A percentile compares a stretch with the other conserved stretches of the same genome.
These are phyloP conservation scores for Orchestes rusci DNA, from an alignment of 2,888 invertebrate species.

Conservation along the genomic window DNA sequence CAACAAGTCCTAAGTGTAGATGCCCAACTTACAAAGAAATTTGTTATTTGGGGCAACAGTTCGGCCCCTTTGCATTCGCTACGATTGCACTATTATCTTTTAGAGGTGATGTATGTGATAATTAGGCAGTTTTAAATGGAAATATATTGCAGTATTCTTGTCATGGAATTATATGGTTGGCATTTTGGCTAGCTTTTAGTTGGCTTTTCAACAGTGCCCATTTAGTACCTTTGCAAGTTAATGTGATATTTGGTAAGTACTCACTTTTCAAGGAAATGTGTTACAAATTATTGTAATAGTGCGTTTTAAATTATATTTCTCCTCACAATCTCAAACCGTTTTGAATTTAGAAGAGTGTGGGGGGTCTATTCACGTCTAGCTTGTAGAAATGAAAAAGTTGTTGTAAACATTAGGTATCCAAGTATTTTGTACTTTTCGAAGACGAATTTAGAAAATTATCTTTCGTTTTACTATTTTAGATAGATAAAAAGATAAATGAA, in stretches of 20 bases:
- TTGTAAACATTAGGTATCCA: too few species aligned
- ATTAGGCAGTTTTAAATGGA: not conserved
- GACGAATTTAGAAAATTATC: too few species aligned
- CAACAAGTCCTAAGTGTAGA: conserved; percentile 48
- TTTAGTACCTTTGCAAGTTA: conserved; percentile 75
- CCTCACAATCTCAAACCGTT: too few species aligned
- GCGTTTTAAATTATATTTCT: too few species aligned
- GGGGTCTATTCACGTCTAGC: too few species aligned
- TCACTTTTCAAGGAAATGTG: not conserved
- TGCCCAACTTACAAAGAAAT: conserved; percentile 48
- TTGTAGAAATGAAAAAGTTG: too few species aligned
- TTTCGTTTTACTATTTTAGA: too few species aligned
- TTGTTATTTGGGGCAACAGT: conserved; percentile 47
- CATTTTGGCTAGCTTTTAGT: conserved; percentile 67
- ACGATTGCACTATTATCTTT: conserved; percentile 49
- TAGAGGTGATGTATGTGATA: conserved; percentile 45
- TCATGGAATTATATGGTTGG: conserved; percentile 83
- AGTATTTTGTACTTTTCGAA: too few species aligned
- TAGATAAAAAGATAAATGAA: too few species aligned
- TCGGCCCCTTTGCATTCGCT: conserved; percentile 47
- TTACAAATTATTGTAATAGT: too few species aligned
- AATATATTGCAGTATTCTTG: conserved; percentile 65
- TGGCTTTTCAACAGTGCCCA: conserved; percentile 64
- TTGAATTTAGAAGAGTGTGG: too few species aligned
- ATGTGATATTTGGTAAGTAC: conserved; percentile 70